Evolutionary conservation across 2,113 vertebrate species (phyloP).

Genomic region (Nibea albiflora): DNA sequence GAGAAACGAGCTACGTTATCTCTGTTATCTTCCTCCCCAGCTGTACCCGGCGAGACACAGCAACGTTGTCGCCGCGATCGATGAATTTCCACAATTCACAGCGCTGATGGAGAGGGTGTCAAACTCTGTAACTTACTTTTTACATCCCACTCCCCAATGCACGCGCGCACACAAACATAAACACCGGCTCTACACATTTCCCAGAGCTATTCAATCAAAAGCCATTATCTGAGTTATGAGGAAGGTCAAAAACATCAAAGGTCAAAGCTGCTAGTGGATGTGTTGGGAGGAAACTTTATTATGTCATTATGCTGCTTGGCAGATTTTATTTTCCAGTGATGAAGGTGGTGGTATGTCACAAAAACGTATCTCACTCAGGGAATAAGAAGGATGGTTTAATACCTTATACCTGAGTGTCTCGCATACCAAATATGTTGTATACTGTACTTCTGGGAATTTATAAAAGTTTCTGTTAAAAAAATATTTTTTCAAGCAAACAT

Average conservation of each 20-base stretch:
- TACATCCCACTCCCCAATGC: slow-evolving; percentile 6
- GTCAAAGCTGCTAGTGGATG: slow-evolving; percentile 47
- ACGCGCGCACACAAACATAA: neutral
- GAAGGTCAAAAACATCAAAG: slow-evolving; percentile 63
- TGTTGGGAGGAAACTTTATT: slow-evolving; percentile 59
- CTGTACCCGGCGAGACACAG: slow-evolving; percentile 59
- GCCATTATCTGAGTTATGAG: slow-evolving; percentile 47
- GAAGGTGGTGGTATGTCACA: slow-evolving; percentile 55
- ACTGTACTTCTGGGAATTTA: neutral
- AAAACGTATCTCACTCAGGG: slow-evolving; percentile 40
- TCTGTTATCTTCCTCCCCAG: slow-evolving; percentile 71
- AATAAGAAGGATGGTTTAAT: slow-evolving; percentile 28
- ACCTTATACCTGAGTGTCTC: neutral
- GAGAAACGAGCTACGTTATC: slow-evolving; percentile 72
- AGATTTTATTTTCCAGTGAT: slow-evolving; percentile 66
- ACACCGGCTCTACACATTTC: slow-evolving; percentile 16
- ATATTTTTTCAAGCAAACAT: too few species aligned
- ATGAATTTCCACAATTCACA: slow-evolving; percentile 61
- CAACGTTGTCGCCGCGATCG: slow-evolving; percentile 60
- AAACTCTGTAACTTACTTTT: slow-evolving; percentile 54
- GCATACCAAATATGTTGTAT: slow-evolving; percentile 38
- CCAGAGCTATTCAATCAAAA: slow-evolving; percentile 50
- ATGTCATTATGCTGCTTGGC: slow-evolving; percentile 59
- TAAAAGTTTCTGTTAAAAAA: too few species aligned
- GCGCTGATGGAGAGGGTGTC: slow-evolving; percentile 64